Conservation (phyloP, 2,888 invertebrate genomes). For the Exocentrus adspersus region DNA sequence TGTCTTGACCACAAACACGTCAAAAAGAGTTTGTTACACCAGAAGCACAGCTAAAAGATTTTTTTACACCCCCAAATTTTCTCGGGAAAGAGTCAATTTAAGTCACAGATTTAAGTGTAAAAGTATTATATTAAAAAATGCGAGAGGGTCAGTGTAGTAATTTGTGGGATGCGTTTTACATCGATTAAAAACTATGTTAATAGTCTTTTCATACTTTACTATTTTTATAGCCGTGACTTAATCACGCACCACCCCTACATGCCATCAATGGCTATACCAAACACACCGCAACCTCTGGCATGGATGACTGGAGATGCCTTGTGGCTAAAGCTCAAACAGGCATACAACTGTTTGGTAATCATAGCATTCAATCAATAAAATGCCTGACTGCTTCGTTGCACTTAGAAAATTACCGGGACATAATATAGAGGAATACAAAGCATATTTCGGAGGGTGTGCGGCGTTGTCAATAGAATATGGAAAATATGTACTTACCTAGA, state of each 20-base stretch:
- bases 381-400: constrained; percentile 47
- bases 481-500: constrained; percentile 1
- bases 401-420: constrained; percentile 39
- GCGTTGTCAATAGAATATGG: constrained; percentile 18
- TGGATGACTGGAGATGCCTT: constrained; percentile 48
- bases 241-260: not conserved
- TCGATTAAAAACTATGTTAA: too few relatives aligned
- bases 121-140: too few relatives aligned
- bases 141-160: too few relatives aligned
- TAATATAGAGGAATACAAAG: constrained; percentile 25
- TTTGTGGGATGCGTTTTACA: too few relatives aligned
- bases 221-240: not conserved
- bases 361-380: constrained; percentile 53
- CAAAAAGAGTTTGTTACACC: too few relatives aligned
- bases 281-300: constrained; percentile 28
- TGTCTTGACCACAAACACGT: too few relatives aligned
- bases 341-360: constrained; percentile 53
- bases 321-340: constrained; percentile 52
- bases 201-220: too few relatives aligned
- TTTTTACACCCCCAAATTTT: too few relatives aligned
- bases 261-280: constrained; percentile 41
- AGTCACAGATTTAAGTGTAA: too few relatives aligned
- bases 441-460: constrained; percentile 18
- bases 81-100: too few relatives aligned
- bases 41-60: too few relatives aligned